These are phyloP conservation scores for Drosophila melanocephala DNA, from an alignment of 2,888 invertebrate species.

Conservation along the genomic window DNA sequence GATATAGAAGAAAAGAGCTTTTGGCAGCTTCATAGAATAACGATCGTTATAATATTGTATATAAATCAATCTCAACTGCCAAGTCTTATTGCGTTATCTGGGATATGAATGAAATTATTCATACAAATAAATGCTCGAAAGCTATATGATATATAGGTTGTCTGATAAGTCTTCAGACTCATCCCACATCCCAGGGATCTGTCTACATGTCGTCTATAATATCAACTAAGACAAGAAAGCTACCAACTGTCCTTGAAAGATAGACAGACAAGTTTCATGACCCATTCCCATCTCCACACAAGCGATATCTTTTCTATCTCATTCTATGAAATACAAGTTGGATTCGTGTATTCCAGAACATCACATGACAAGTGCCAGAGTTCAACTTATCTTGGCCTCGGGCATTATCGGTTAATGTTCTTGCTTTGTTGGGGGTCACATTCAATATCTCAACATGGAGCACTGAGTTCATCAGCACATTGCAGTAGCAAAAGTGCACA, in stretches of 20 bases:
- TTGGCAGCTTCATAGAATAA: neutral
- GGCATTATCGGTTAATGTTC: constrained; percentile 23
- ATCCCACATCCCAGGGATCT: neutral
- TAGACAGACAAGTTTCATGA: neutral
- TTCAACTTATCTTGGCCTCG: constrained; percentile 3
- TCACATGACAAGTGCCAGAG: neutral
- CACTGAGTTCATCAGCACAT: constrained; percentile 19
- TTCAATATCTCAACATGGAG: constrained; percentile 4
- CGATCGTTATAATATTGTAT: neutral
- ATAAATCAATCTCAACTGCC: neutral
- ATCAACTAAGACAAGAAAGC: neutral
- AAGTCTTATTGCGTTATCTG: neutral
- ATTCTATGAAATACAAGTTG: neutral
- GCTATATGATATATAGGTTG: no score
- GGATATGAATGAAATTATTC: neutral
- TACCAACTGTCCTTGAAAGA: neutral
- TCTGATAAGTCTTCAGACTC: neutral
- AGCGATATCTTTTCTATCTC: neutral
- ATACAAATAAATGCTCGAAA: neutral
- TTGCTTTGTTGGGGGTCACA: neutral
- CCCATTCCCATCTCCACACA: neutral
- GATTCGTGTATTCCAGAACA: neutral
- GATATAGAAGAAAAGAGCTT: neutral
- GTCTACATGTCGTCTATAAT: no score
- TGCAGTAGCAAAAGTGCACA: constrained; percentile 11